Evolutionary conservation across 2,888 invertebrate genomes (phyloP).

Genomic region (Teinopalpus imperialis): DNA sequence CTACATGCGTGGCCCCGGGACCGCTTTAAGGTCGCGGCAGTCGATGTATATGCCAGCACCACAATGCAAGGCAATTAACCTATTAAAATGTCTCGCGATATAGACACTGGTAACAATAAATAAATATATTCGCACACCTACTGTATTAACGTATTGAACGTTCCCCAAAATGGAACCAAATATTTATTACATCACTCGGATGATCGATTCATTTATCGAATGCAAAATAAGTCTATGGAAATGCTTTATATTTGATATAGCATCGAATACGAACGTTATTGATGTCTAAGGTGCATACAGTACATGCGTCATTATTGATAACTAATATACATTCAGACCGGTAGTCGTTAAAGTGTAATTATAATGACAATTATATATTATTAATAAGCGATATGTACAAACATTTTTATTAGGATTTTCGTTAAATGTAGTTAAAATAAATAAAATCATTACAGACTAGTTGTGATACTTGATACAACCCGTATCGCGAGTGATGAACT

Average conservation of each 20-base stretch:
- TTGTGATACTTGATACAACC: constrained; percentile 49
- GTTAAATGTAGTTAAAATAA: neutral
- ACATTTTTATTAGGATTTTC: too few relatives aligned
- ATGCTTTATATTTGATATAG: constrained; percentile 2
- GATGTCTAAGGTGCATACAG: neutral
- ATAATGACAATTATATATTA: too few relatives aligned
- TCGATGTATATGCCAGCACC: constrained; percentile 75
- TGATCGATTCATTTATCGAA: too few relatives aligned
- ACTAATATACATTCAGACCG: neutral
- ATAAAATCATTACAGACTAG: constrained; percentile 5
- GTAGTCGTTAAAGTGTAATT: neutral
- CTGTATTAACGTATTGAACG: constrained; percentile 44
- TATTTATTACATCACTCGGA: too few relatives aligned
- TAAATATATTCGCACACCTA: constrained; percentile 54
- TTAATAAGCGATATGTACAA: too few relatives aligned
- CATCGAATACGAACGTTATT: neutral
- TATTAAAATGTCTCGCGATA: constrained; percentile 69
- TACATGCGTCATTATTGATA: constrained; percentile 5
- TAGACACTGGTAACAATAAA: constrained; percentile 68
- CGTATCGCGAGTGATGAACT: constrained; percentile 69
- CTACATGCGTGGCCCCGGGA: constrained; percentile 70
- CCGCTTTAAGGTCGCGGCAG: constrained; percentile 74
- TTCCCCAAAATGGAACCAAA: too few relatives aligned
- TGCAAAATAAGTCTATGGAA: too few relatives aligned
- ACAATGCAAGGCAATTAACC: constrained; percentile 80